Base-by-base conservation (phyloP, 2,113 vertebrate genomes). In the Anoura caudifer region DNA sequence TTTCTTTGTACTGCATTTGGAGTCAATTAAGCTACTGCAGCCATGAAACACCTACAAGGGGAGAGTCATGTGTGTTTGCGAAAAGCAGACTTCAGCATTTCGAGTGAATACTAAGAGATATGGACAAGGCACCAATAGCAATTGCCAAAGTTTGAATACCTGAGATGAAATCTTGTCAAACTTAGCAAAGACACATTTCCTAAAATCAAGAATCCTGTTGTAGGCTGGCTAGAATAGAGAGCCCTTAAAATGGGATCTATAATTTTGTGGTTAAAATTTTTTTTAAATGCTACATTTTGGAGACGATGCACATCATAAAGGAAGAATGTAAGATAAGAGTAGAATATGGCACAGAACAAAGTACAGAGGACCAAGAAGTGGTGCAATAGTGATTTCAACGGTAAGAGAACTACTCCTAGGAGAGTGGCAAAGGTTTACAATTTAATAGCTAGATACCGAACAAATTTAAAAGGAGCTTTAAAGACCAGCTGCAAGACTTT, bases 71-170 rank as follows among this genome's bases (percentile, higher is more conserved):
- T 85, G 38, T 59, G 6, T 63, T 59, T 90, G 33, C 72, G 59
- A 77, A 79, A 59, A 15, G 50, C 12, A 70, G 84, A n/a, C 33
- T 19, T 70, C 43, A 43, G 61, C 28, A 73, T 88, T 90, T 90
- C 31, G 33, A 76, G 19, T 65, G 59, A 73, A 59, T 38, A 41
- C 47, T 6, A 52, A 59, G 24, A 61, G 17, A 41, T 47, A 28
- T 52, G 28, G 14, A 28, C 63, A 43, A 81, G 14, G 26, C 19
- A 50, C 24, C 7, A 83, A 73, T 7, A 47, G 54, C 16, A 16
- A 36, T 10, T 56, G 16, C 69, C 69, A 83, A 54, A 67, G 7
- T 88, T 73, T 69, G 13, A 90, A 56, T 75, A 65, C 38, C 38
- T 15, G 11, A 88, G 52, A 38, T n/a, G 20, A 63, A 36, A 82